Evolutionary conservation across 1,140 invertebrate species (phyloP).

Genomic region (Kradibia gibbosae): DNA sequence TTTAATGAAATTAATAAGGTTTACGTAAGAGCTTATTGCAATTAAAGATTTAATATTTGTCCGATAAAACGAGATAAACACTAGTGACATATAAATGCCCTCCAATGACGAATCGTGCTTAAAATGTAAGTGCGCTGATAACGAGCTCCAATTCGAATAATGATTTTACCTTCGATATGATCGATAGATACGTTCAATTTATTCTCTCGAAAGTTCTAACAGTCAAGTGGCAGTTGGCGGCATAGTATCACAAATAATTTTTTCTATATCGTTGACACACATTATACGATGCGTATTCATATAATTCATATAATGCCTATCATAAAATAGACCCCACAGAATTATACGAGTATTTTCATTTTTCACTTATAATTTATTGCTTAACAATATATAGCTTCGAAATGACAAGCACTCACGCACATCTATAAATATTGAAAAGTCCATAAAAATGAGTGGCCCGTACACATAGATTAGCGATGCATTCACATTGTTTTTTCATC

Average conservation of each 20-base stretch:
- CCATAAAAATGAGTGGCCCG: conserved; percentile 50
- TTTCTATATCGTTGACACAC: background rate
- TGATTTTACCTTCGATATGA: background rate
- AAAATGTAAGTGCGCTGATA: background rate
- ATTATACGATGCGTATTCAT: background rate
- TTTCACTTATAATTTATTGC: conserved; percentile 45
- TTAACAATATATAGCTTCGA: conserved; percentile 40
- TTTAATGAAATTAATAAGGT: background rate
- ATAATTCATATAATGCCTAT: background rate
- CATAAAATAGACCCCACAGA: background rate
- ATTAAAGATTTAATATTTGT: background rate
- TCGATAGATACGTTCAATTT: background rate
- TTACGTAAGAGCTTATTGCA: background rate
- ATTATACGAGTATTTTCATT: conserved; percentile 12
- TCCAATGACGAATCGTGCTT: background rate
- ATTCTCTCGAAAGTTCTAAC: too few species aligned
- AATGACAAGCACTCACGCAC: conserved; percentile 35
- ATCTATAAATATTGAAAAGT: conserved; percentile 49
- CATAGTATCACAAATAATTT: too few species aligned
- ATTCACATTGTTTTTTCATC: background rate
- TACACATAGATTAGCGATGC: background rate
- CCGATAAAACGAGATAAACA: background rate
- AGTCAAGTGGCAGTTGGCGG: too few species aligned
- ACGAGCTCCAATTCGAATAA: background rate
- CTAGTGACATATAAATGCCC: background rate